phyloP scores from a whole-genome alignment of 1,140 invertebrate species.

The Platorchestia sp. region DNA sequence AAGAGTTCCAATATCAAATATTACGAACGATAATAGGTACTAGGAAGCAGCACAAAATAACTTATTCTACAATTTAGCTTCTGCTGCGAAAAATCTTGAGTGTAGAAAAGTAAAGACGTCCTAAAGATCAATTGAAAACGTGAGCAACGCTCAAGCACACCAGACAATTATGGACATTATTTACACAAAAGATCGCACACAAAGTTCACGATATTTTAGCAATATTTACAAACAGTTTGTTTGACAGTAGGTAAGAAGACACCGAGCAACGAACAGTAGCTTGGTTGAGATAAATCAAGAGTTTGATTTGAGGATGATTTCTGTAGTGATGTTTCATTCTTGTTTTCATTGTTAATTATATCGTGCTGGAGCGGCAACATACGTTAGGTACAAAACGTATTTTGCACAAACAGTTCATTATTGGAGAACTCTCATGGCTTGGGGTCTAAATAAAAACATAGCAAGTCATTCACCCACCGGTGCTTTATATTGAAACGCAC shows the following conservation, averaged over 20 bases:
- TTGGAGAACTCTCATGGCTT: constrained; percentile 47
- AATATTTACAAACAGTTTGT: constrained; percentile 48
- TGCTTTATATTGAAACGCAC: background rate
- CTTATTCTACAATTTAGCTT: constrained; percentile 38
- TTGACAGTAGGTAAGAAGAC: constrained; percentile 25
- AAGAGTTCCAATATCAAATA: constrained; percentile 27
- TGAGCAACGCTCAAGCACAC: constrained; percentile 52
- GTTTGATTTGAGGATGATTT: constrained; percentile 20
- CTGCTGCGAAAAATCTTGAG: background rate
- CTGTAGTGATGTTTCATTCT: background rate
- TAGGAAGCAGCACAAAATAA: constrained; percentile 3
- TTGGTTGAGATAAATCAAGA: constrained; percentile 17
- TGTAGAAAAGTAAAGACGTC: constrained; percentile 6
- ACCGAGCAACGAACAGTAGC: background rate
- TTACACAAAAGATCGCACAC: constrained; percentile 41
- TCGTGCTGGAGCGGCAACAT: background rate
- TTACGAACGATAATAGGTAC: constrained; percentile 27
- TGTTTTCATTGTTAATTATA: background rate
- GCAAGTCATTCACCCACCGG: background rate
- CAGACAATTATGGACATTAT: constrained; percentile 55
- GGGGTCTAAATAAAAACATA: constrained; percentile 45
- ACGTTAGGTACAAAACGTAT: constrained; percentile 26
- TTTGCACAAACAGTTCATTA: constrained; percentile 35
- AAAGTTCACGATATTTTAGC: constrained; percentile 38
- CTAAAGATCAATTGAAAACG: constrained; percentile 40